Percentiles rank a stretch among this genome's conserved stretches.
phyloP scores from a whole-genome alignment of 2,888 invertebrate species.

The Ptilodon capucinus region DNA sequence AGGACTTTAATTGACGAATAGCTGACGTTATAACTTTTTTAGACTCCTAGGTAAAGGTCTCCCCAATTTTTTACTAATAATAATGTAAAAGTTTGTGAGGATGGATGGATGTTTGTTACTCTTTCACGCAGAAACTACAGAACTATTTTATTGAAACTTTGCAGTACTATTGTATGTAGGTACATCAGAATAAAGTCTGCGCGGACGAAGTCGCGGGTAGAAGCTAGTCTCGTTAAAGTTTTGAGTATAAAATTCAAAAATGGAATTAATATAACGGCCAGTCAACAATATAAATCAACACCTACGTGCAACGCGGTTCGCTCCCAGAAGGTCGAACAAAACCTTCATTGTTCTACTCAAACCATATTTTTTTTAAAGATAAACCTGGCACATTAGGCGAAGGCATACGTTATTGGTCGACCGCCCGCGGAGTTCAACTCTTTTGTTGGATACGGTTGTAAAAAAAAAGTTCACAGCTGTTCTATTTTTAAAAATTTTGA shows the following conservation, averaged over 20 bases:
- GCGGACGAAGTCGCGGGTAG: too few species aligned
- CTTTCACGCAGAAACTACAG: too few species aligned
- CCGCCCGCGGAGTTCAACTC: slow-evolving; percentile 24
- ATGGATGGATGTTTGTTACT: too few species aligned
- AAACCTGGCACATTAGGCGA: slow-evolving; percentile 38
- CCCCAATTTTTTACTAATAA: too few species aligned
- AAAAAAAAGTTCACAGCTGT: slow-evolving; percentile 21
- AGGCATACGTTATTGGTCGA: slow-evolving; percentile 30
- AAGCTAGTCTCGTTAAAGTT: too few species aligned
- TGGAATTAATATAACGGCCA: neutral
- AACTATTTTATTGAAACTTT: too few species aligned
- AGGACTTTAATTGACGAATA: too few species aligned
- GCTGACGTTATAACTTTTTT: too few species aligned
- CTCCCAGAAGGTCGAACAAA: slow-evolving; percentile 20
- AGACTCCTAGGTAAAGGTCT: too few species aligned
- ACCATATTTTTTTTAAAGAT: slow-evolving; percentile 36
- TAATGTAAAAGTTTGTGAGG: too few species aligned
- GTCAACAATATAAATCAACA: slow-evolving; percentile 46
- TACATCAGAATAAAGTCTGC: too few species aligned
- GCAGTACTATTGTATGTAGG: too few species aligned
- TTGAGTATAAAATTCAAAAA: neutral
- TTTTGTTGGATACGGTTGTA: slow-evolving; percentile 13
- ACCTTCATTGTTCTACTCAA: slow-evolving; percentile 41
- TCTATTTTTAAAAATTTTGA: slow-evolving; percentile 14
- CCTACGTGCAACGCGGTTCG: slow-evolving; percentile 34